phyloP scores from a whole-genome alignment of 35 echinoderm and acorn worm species.

The Heliocidaris erythrogramma region DNA sequence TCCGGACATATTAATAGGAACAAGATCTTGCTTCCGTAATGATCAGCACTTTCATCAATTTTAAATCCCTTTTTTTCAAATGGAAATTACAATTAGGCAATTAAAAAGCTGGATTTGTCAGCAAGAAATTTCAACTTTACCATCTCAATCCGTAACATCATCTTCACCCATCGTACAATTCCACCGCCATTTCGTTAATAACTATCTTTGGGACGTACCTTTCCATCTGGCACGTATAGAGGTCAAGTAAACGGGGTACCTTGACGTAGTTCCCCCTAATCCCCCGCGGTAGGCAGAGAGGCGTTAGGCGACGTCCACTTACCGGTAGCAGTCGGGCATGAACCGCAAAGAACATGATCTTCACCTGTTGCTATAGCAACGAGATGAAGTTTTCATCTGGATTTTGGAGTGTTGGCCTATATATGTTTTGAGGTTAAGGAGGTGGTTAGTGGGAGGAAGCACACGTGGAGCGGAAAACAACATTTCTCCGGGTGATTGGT shows the following conservation, averaged over 20 bases:
- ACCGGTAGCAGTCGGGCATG: background rate
- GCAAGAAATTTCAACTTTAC: no score
- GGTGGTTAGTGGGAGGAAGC: background rate
- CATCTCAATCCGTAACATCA: no score
- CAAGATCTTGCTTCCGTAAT: no score
- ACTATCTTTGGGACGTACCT: background rate
- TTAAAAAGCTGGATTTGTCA: no score
- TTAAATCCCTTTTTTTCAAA: no score
- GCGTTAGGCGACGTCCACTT: background rate
- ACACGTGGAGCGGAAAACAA: background rate
- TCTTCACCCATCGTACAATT: background rate
- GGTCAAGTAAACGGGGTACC: background rate
- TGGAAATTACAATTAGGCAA: no score
- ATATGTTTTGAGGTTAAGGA: background rate
- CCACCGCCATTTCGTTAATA: background rate
- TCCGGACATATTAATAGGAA: no score
- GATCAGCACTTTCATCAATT: no score
- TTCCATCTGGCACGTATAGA: background rate
- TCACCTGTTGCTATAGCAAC: background rate
- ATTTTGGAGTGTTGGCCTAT: background rate
- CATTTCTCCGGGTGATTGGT: background rate
- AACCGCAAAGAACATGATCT: background rate
- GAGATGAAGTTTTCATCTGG: constrained; percentile 2
- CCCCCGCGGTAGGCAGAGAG: background rate
- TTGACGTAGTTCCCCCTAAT: background rate